Evolutionary conservation across 2,113 vertebrate genomes (phyloP).

Genomic region (Apteryx mantelli): DNA sequence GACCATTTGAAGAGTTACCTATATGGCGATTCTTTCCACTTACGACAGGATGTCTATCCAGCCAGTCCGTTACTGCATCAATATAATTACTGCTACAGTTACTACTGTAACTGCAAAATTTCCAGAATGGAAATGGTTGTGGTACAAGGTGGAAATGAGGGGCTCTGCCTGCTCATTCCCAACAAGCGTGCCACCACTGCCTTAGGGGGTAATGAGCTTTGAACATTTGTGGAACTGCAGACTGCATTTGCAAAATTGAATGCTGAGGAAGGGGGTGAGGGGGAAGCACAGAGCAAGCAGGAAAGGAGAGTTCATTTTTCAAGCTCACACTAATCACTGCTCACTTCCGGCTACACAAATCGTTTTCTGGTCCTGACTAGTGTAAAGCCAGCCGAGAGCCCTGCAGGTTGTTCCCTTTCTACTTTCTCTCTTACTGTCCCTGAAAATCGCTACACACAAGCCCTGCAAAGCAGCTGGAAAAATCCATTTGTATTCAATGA

Average conservation of each 20-base stretch:
- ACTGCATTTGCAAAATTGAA: neutral
- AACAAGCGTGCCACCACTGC: neutral
- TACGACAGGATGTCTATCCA: conserved; percentile 9
- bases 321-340: neutral
- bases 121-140: conserved; percentile 1
- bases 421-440: fast-evolving
- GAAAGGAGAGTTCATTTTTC: neutral
- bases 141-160: conserved; percentile 22
- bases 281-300: neutral
- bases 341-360: neutral
- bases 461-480: conserved; percentile 16
- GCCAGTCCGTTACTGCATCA: neutral
- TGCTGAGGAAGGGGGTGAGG: neutral
- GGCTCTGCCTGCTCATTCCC: neutral
- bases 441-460: neutral
- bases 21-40: neutral
- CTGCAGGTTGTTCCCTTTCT: neutral
- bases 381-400: neutral
- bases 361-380: neutral
- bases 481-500: neutral
- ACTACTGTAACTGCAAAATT: conserved; percentile 34
- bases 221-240: neutral
- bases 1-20: conserved; percentile 9
- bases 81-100: conserved; percentile 30
- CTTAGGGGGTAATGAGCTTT: neutral